phyloP scores from a whole-genome alignment of 92 coral and sea anemone species.

The Phymanthus crucifer region DNA sequence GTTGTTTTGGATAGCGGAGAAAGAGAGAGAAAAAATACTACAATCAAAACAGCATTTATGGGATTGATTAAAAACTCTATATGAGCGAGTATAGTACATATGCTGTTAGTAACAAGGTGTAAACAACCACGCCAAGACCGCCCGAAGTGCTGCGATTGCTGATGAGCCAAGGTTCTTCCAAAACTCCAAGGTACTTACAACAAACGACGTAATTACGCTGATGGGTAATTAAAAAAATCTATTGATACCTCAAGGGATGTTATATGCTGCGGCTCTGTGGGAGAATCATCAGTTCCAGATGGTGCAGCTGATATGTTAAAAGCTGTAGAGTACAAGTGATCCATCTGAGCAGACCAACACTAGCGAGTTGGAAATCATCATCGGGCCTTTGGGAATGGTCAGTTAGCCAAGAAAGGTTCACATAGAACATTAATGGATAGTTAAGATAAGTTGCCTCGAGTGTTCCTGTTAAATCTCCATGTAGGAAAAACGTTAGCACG shows the following conservation, averaged over 20 bases:
- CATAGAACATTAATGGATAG: not conserved
- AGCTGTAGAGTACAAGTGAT: not conserved
- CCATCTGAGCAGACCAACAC: not conserved
- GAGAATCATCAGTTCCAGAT: not conserved
- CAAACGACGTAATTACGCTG: slow-evolving; percentile 4
- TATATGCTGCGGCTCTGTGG: slow-evolving; percentile 1
- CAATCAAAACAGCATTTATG: not conserved
- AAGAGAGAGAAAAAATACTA: not conserved
- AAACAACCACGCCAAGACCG: not conserved
- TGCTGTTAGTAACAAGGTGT: not conserved
- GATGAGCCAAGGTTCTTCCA: not conserved
- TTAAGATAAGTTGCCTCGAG: not conserved
- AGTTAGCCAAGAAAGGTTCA: not conserved
- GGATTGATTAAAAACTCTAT: not conserved
- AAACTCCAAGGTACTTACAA: slow-evolving; percentile 13
- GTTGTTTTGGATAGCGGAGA: not conserved
- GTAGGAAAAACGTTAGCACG: not conserved
- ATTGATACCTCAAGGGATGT: slow-evolving; percentile 22
- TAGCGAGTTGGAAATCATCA: not conserved
- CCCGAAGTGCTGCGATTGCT: not conserved
- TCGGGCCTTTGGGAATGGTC: not conserved
- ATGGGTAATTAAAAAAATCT: slow-evolving; percentile 21
- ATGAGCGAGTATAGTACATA: not conserved
- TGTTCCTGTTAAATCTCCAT: not conserved
- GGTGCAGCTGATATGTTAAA: not conserved